Percentiles rank a stretch among this genome's conserved stretches.
Conservation (phyloP, 2,888 invertebrate genomes). For the Athripsodes cinereus region DNA sequence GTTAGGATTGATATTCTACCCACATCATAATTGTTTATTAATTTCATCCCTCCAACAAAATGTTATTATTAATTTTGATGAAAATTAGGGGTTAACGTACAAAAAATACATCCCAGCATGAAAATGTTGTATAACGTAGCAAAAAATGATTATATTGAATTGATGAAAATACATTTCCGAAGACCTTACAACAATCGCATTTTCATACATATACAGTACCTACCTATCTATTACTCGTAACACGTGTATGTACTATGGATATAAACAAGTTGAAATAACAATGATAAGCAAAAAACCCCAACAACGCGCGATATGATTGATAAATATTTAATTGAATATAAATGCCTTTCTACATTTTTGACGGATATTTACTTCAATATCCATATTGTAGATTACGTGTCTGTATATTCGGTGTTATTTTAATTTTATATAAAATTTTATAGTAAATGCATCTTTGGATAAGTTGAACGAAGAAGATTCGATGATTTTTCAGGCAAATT, state of each 20-base stretch:
- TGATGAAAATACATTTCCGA: neutral
- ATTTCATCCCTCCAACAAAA: neutral
- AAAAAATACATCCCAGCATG: neutral
- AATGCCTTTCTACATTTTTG: neutral
- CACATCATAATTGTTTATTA: neutral
- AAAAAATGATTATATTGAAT: neutral
- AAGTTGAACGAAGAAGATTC: no score
- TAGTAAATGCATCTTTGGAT: no score
- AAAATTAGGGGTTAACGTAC: neutral
- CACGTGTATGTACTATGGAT: neutral
- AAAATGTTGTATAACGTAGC: neutral
- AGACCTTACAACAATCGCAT: neutral
- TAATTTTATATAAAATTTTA: no score
- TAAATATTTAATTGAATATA: neutral
- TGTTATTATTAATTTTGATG: neutral
- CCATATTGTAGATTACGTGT: no score
- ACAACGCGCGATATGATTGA: slow-evolving; percentile 1
- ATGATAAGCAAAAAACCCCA: neutral
- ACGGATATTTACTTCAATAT: no score
- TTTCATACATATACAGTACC: neutral
- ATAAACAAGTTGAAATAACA: slow-evolving; percentile 1
- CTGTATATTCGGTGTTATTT: no score
- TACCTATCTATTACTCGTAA: neutral
- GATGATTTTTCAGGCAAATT: no score
- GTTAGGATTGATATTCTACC: neutral